Conservation (phyloP, 2,113 vertebrate genomes). For the Riparia riparia region DNA sequence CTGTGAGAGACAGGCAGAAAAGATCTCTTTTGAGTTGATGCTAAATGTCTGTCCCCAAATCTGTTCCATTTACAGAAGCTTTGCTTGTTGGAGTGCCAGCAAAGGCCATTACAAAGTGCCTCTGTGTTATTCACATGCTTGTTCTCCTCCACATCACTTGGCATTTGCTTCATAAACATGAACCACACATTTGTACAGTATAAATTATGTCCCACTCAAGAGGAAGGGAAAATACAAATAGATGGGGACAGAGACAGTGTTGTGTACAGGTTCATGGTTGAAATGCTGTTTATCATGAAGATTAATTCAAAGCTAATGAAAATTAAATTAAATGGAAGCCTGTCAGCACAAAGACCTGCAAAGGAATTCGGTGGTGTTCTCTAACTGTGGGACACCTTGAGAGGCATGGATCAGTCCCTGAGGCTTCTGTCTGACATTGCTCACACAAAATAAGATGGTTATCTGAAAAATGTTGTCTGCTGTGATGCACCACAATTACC, state of each 20-base stretch:
- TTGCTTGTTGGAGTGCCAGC: conserved; percentile 44
- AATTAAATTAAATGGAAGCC: neutral
- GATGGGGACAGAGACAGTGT: neutral
- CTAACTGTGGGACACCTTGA: neutral
- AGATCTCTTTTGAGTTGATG: neutral
- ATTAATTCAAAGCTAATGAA: conserved; percentile 21
- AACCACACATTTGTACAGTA: conserved; percentile 8
- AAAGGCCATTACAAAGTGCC: conserved; percentile 19
- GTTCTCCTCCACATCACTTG: conserved; percentile 34
- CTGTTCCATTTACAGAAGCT: conserved; percentile 26
- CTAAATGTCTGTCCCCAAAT: conserved; percentile 1
- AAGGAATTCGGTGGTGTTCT: neutral
- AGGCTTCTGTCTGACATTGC: neutral
- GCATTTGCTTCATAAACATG: conserved; percentile 38
- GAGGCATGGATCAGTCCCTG: neutral
- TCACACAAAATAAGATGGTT: neutral
- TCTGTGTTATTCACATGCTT: conserved; percentile 33
- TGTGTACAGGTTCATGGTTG: neutral
- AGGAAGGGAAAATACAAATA: conserved; percentile 8
- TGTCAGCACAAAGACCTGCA: neutral
- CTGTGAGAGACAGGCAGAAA: neutral
- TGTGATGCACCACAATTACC: neutral
- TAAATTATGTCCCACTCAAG: conserved; percentile 10
- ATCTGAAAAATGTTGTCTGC: neutral
- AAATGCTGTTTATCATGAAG: neutral